phyloP scores from a whole-genome alignment of 2,113 vertebrate species.

The Myotis yumanensis region DNA sequence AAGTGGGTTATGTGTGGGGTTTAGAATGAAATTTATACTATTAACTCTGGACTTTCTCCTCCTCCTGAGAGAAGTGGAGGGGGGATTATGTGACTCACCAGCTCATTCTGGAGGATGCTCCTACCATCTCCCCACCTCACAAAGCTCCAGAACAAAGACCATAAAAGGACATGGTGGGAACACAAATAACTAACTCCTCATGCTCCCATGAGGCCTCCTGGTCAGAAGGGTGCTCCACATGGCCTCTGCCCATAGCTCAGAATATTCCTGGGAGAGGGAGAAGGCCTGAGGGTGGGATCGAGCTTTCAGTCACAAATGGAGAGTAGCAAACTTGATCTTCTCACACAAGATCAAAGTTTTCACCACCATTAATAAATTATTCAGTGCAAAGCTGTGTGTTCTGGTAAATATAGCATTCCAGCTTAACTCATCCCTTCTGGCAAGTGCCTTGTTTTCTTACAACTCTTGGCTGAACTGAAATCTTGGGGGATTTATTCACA shows the following conservation, averaged over 20 bases:
- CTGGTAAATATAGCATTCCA: conserved; percentile 21
- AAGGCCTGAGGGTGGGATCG: not conserved
- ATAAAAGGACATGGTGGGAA: not conserved
- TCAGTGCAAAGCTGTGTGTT: not conserved
- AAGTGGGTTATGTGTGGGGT: not conserved
- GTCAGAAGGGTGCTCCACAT: not conserved
- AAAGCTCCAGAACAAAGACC: not conserved
- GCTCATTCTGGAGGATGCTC: not conserved
- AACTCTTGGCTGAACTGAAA: conserved; percentile 31
- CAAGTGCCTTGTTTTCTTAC: not conserved
- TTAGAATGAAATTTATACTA: not conserved
- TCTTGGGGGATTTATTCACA: not conserved
- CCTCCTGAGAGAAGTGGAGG: not conserved
- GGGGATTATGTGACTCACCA: not conserved
- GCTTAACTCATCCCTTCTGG: conserved; percentile 9
- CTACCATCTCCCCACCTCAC: not conserved
- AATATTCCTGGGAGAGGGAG: not conserved
- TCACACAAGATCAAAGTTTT: not conserved
- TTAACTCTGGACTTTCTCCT: not conserved
- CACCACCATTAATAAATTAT: conserved; percentile 30
- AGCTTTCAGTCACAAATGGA: not conserved
- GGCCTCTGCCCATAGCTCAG: not conserved
- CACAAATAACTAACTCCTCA: not conserved
- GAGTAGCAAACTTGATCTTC: not conserved
- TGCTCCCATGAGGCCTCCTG: not conserved